Base-by-base conservation (phyloP, 2,113 vertebrate genomes). In the Anolis carolinensis region DNA sequence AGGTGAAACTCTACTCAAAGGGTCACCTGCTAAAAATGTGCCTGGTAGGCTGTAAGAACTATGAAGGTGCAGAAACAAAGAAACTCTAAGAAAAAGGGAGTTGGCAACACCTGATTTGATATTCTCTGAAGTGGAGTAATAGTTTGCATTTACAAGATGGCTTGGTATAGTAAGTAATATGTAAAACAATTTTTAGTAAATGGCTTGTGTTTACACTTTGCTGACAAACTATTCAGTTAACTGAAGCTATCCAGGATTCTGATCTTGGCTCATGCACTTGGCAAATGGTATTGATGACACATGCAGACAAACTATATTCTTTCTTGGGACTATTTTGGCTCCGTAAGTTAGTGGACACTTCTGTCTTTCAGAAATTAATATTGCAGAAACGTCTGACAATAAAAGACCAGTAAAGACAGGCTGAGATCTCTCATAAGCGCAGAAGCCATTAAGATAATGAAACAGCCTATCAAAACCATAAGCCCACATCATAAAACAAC, bases 161-260 rank as follows among this genome's bases (percentile, higher is more conserved):
- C n/a, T 50, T 39, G 14, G 39, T 68, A 48, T 50, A 55, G 48
- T 55, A 78, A 78, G 52, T 68, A 68, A 65, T 84, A 48, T 32
- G 76, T 44, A 55, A 63, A 48, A 16, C 27, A 34, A 32, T 76
- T 85, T 68, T 78, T n/a, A 36, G 59, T 78, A 78, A 68, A 68
- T 52, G n/a, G n/a, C 62, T 85, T 85, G 14, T 68, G 62, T 68
- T 77, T 77, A 85, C 11, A 52, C 48, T 77, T 68, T 36, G 44
- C 74, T 84, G 74, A 77, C 62, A 85, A 67, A 70, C 74, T 70
- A 55, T 78, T 85, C 32, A 68, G 39, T 77, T 84, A 84, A 52
- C 39, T 84, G 83, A 85, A 68, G 68, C 63, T 78, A 55, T 78
- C 74, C 83, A 85, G 62, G n/a, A 78, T 85, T 52, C 74, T 68